A percentile compares a stretch with the other conserved stretches of the same genome.
Conservation (phyloP, 1,140 invertebrate genomes). For the Harpegnathos saltator region DNA sequence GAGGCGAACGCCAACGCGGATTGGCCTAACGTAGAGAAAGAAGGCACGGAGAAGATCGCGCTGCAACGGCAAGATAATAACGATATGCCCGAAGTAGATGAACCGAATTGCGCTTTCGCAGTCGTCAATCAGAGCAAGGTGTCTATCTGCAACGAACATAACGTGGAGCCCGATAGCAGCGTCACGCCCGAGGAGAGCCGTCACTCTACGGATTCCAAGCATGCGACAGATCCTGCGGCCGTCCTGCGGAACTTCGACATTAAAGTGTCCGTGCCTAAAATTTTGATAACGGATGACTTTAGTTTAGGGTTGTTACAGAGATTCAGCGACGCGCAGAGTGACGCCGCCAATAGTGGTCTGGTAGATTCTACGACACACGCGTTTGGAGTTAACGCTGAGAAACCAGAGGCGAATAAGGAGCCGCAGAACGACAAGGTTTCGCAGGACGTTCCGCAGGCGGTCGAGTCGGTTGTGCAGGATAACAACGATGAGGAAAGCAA, state of each 20-base stretch:
- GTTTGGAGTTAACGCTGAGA: neutral
- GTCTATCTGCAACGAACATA: neutral
- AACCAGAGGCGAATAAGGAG: neutral
- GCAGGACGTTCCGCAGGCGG: neutral
- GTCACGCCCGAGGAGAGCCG: slow-evolving; percentile 14
- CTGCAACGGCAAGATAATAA: slow-evolving; percentile 15
- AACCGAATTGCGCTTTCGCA: slow-evolving; percentile 38
- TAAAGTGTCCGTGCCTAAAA: slow-evolving; percentile 31
- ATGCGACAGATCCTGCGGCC: neutral
- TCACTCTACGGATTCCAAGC: neutral
- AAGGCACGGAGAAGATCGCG: neutral
- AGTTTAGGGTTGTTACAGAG: slow-evolving; percentile 18
- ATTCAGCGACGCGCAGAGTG: neutral
- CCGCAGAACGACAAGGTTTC: neutral
- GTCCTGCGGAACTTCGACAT: slow-evolving; percentile 9
- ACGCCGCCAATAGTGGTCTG: neutral
- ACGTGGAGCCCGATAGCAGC: slow-evolving; percentile 38
- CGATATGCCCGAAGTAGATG: neutral
- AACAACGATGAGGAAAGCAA: neutral
- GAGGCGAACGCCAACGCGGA: slow-evolving; percentile 49
- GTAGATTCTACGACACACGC: slow-evolving; percentile 18
- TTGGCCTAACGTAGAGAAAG: slow-evolving; percentile 23
- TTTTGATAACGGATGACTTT: slow-evolving; percentile 35
- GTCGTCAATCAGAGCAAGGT: slow-evolving; percentile 29
- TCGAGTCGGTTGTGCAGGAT: neutral